A percentile compares a stretch with the other conserved stretches of the same genome.
These are phyloP conservation scores for Xenus cinereus DNA, from an alignment of 2,113 vertebrate genomes.

Conservation along the genomic window DNA sequence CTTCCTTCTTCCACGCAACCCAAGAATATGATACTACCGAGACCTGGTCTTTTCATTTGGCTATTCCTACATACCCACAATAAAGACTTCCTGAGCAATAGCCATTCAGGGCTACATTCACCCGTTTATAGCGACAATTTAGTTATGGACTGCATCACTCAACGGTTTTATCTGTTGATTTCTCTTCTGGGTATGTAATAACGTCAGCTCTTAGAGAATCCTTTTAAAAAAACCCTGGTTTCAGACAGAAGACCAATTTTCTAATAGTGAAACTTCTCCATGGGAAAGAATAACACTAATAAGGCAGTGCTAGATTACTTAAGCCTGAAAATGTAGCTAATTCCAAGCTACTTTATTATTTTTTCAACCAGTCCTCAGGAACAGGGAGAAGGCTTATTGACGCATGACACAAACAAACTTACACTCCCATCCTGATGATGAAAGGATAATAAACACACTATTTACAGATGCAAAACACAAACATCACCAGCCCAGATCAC, in stretches of 20 bases:
- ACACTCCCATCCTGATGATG: neutral
- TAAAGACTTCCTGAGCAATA: constrained; percentile 8
- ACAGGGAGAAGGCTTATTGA: neutral
- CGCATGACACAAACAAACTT: rapidly evolving
- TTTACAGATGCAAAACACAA: neutral
- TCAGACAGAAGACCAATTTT: neutral
- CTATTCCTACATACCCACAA: neutral
- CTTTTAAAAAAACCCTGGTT: neutral
- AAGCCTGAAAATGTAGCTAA: neutral
- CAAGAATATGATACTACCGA: neutral
- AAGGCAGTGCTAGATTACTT: neutral
- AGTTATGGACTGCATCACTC: neutral
- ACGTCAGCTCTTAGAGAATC: rapidly evolving
- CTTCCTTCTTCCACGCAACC: neutral
- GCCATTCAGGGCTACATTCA: neutral
- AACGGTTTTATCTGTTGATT: neutral
- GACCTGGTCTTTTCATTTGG: neutral
- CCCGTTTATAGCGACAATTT: constrained; percentile 29
- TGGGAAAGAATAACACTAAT: neutral
- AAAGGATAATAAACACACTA: neutral
- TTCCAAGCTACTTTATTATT: neutral
- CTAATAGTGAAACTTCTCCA: neutral
- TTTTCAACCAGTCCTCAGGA: neutral
- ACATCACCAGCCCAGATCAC: neutral
- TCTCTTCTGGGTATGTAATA: neutral